These are phyloP conservation scores for Molanna angustata DNA, from an alignment of 2,888 invertebrate genomes.

Conservation along the genomic window DNA sequence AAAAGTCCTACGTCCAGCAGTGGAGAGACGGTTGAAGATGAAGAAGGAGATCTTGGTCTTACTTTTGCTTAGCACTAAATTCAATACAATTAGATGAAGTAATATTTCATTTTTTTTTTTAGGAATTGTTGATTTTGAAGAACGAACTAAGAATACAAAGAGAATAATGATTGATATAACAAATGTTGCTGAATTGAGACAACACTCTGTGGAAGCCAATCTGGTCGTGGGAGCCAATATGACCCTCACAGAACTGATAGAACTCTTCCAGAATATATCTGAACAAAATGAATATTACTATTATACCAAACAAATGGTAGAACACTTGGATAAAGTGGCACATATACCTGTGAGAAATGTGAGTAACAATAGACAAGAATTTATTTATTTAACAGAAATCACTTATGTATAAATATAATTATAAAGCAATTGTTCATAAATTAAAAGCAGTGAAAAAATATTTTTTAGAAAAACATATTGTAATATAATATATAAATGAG, in stretches of 20 bases:
- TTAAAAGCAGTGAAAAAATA: no score
- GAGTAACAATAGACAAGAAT: no score
- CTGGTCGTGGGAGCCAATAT: slow-evolving; percentile 59
- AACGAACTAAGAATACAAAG: slow-evolving; percentile 38
- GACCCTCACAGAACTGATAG: slow-evolving; percentile 55
- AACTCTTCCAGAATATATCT: slow-evolving; percentile 43
- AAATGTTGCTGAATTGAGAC: slow-evolving; percentile 53
- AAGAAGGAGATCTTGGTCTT: no score
- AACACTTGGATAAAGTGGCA: slow-evolving; percentile 69
- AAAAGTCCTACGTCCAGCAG: no score
- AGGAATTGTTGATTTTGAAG: slow-evolving; percentile 49
- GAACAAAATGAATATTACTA: slow-evolving; percentile 52
- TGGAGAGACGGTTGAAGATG: no score
- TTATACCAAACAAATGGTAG: slow-evolving; percentile 57
- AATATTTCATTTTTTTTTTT: slow-evolving; percentile 34
- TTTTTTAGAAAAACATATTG: no score
- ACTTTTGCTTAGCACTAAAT: no score
- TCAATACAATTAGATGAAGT: no score
- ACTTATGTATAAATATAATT: no score
- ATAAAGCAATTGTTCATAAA: no score
- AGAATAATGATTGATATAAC: slow-evolving; percentile 61
- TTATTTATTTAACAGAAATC: no score
- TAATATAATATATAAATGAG: no score
- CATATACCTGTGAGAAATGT: slow-evolving; percentile 72
- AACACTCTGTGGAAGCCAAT: slow-evolving; percentile 41